Conservation (phyloP, 2,797 vertebrate species). For the Leontocebus nigricollis region DNA sequence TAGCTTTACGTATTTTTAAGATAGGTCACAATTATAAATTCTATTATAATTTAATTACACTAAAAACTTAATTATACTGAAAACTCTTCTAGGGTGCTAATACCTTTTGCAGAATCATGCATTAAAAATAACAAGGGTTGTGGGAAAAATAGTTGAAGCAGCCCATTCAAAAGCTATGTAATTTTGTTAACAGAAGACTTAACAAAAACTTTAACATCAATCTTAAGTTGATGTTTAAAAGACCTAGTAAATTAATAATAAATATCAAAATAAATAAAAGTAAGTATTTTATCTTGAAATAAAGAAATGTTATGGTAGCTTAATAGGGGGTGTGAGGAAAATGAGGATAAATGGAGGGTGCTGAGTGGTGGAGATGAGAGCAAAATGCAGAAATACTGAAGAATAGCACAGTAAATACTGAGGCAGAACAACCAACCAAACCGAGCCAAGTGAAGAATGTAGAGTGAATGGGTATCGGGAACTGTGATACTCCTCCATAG, state of each 20-base stretch:
- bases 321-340: not conserved
- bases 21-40: constrained; percentile 19
- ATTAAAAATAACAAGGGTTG: not conserved
- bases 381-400: not conserved
- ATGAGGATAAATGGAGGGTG: not conserved
- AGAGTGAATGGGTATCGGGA: not conserved
- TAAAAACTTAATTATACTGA: constrained; percentile 25
- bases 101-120: not conserved
- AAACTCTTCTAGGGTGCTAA: not conserved
- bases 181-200: not conserved
- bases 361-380: not conserved
- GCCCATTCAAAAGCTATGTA: not conserved
- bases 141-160: not conserved
- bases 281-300: constrained; percentile 26
- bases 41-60: constrained; percentile 7
- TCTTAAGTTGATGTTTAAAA: not conserved
- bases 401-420: not conserved
- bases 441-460: not conserved
- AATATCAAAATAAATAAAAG: constrained; percentile 30
- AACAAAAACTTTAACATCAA: not conserved
- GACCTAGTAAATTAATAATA: constrained; percentile 10
- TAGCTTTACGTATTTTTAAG: constrained; percentile 37
- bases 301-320: not conserved
- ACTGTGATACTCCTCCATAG: not conserved
- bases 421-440: not conserved